phyloP scores from a whole-genome alignment of 2,113 vertebrate species.

The Thryonomys swinderianus region DNA sequence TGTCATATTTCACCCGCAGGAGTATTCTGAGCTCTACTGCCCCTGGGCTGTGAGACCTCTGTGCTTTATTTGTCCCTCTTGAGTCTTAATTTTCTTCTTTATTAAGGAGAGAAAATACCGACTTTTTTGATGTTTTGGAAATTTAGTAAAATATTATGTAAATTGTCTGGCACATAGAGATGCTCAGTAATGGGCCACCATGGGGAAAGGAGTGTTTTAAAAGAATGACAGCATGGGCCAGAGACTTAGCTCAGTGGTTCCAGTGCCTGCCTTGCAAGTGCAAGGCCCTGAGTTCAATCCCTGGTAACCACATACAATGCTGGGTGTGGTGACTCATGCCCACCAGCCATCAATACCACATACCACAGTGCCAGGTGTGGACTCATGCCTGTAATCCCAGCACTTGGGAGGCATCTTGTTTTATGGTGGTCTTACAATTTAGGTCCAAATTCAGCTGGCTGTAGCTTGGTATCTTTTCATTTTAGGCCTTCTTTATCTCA shows the following conservation, averaged over 20 bases:
- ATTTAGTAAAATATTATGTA: not conserved
- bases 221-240: not conserved
- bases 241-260: too few relatives aligned
- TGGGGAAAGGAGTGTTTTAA: not conserved
- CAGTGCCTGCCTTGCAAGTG: too few relatives aligned
- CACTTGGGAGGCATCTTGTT: not conserved
- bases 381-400: too few relatives aligned
- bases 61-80: not conserved
- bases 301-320: too few relatives aligned
- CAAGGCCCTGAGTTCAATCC: too few relatives aligned
- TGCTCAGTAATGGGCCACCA: not conserved
- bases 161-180: not conserved
- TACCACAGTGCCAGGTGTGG: too few relatives aligned
- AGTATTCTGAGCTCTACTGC: not conserved
- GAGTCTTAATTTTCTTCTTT: not conserved
- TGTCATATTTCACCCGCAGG: not conserved
- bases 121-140: not conserved
- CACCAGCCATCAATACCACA: too few relatives aligned
- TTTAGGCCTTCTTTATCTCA: constrained; percentile 79
- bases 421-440: not conserved
- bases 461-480: not conserved
- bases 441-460: not conserved
- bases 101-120: not conserved
- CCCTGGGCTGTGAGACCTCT: not conserved
- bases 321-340: too few relatives aligned